Evolutionary conservation across 1,140 invertebrate species (phyloP), one percentile per base, ranked within the genome.

Genomic region (Contarinia nasturtii): DNA sequence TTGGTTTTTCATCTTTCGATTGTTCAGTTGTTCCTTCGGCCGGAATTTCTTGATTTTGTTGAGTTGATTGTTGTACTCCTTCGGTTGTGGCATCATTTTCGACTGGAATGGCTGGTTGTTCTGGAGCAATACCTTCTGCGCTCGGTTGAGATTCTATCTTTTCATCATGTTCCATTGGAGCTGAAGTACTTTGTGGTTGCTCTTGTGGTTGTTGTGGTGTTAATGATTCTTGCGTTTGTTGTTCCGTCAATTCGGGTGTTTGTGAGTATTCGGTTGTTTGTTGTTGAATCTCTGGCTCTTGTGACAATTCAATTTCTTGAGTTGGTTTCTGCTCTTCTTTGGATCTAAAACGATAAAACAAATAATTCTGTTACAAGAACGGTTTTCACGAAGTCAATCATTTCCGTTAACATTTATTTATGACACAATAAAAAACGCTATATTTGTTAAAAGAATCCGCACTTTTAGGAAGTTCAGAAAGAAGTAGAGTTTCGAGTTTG

Each of bases 271-370:
- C 7, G 17, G 8, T 44, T 19, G 27, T 27, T 27, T 27, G 27
- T 27, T 27, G 27, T 27, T 27, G 27, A n/a, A n/a, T n/a, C n/a
- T n/a, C n/a, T 45, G 10, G 14, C 21, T 45, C 2, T 27, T 45
- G 2, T 53, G 49, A 10, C 27, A 27, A 27, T 27, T 27, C 27
- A 27, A 5, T 10, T 10, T 3, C 3, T 10, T 27, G 51, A 7
- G 42, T 37, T 34, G 51, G 45, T 48, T 38, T 41, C 51, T 41
- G 49, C 52, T 42, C 50, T 51, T 38, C 50, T 50, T 33, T 49
- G 53, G 51, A n/a, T n/a, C 12, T 48, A 36, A 18, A 11, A 45
- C 48, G n/a, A n/a, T n/a, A n/a, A n/a, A n/a, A n/a, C n/a, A n/a
- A n/a, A n/a, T n/a, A n/a, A n/a, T n/a, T n/a, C n/a, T n/a, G n/a